Percentiles rank a stretch among this genome's conserved stretches.
phyloP scores from a whole-genome alignment of 2,797 vertebrate genomes.

The Scleropages formosus region DNA sequence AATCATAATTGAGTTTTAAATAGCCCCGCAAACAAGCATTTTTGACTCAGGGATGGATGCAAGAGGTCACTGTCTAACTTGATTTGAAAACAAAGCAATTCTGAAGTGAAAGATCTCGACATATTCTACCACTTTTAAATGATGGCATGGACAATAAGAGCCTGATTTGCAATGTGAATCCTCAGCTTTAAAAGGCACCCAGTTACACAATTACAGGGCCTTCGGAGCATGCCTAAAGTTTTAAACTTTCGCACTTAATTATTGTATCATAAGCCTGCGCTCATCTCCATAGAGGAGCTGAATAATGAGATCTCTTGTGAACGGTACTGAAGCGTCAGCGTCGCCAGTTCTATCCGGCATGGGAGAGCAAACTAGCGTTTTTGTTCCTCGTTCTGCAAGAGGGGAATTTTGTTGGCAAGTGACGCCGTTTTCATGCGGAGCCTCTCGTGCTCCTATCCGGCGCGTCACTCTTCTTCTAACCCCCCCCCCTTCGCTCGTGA shows the following conservation, averaged over 20 bases:
- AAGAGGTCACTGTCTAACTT: too few relatives aligned
- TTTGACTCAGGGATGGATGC: neutral
- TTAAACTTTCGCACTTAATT: constrained; percentile 23
- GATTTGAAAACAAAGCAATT: too few relatives aligned
- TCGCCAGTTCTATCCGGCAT: constrained; percentile 32
- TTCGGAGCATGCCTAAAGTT: neutral
- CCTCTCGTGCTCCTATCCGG: constrained; percentile 32
- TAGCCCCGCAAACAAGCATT: neutral
- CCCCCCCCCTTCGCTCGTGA: constrained; percentile 1
- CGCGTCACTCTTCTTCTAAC: neutral
- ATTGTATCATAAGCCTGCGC: constrained; percentile 21
- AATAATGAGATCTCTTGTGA: constrained; percentile 45
- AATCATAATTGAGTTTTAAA: neutral
- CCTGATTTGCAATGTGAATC: neutral
- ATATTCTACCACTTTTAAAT: too few relatives aligned
- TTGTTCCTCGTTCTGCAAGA: constrained; percentile 41
- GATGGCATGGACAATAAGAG: neutral
- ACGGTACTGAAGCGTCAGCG: constrained; percentile 35
- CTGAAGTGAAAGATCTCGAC: too few relatives aligned
- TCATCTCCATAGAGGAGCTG: constrained; percentile 4
- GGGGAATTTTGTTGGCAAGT: constrained; percentile 35
- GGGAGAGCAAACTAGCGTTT: constrained; percentile 36
- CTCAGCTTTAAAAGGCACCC: neutral
- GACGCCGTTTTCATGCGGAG: constrained; percentile 38
- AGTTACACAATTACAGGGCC: neutral